Evolutionary conservation across 2,113 vertebrate genomes (phyloP), one percentile per base, ranked within the genome.

Genomic region (Entelurus aequoreus): DNA sequence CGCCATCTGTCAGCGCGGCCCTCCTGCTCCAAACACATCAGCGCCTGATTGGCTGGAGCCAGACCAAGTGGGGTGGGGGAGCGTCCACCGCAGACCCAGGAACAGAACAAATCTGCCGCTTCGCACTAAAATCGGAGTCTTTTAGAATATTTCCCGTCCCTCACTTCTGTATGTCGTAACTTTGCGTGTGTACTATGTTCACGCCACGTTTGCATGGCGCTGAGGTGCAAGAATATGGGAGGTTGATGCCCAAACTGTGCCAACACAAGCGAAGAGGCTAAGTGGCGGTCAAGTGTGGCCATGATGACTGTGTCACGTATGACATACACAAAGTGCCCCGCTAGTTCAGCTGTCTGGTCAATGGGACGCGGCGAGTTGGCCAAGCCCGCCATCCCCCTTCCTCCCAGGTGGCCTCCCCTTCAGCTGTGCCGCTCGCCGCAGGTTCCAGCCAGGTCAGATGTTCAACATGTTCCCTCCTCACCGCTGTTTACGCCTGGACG

Each of bases 331-430:
- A 75, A 72, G 74, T 71, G 51, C 70, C 71, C 92, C 90, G 16
- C 89, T 92, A 92, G 93, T 93, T 94, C 93, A 94, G 93, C 93
- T 94, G 92, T 94, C 92, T 92, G 93, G 93, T 94, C 92, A 92
- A 44, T 19, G 40, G 38, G 55, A 57, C 15, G n/a, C 55, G 55
- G 55, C 55, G 55, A 57, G 38, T 21, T 5, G 16, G 38, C 55
- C 44, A 57, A 40, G 10, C 38, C 11, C n/a, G 16, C 55, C 55
- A 57, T 44, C 40, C 16, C 74, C 63, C 74, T 69, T 71, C 67
- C 81, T 68, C 77, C 79, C 81, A 85, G 79, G 83, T 77, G 69
- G 81, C 80, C 85, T 80, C 81, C 85, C 77, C 85, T 87, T 88
- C 83, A 85, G 84, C 84, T 86, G 83, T 66, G 82, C 76, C 35